Evolutionary conservation across 2,888 invertebrate species (phyloP), one percentile per base, ranked within the genome.

Genomic region (Scaptodrosophila latifasciaeformis): DNA sequence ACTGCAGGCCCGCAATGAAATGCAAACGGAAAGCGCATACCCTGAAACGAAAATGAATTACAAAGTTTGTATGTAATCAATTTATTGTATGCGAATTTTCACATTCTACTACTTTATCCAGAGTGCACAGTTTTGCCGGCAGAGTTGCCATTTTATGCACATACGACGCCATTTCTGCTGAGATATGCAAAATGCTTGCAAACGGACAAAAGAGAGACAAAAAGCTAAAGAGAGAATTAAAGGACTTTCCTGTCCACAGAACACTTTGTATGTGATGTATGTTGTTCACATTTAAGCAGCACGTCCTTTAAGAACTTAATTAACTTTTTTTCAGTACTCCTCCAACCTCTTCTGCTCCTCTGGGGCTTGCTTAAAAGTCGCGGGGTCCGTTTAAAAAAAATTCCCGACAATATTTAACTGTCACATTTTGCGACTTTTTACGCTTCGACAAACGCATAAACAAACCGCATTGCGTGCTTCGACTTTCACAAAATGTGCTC

Each of bases 251-350:
- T n/a, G n/a, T n/a, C 13, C 34, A 34, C 34, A 13, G 12, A 12
- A n/a, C 31, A 9, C 31, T 31, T n/a, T 31, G 31, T 31, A 15
- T 34, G 13, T 10, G 34, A n/a, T 6, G 1, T 1, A 30, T n/a
- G 30, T 4, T 31, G 31, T 34, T 12, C 34, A 34, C 34, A 34
- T 34, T 37, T 37, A 13, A 37, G 49, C 59, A 62, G 62, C 62
- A 67, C 65, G 72, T 76, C 60, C 74, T 68, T 75, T 58, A 75
- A 75, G 74, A 74, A 77, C 70, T 77, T 77, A 75, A 75, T 77
- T 75, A 77, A 77, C 77, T 77, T 74, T 72, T 56, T 54, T 48
- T 39, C 40, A 3, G 13, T 17, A 13, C 17, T 10, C 18, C 17
- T 13, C 15, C 37, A 13, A 37, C 6, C 13, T 15, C 21, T 17